Evolutionary conservation across 2,888 invertebrate genomes (phyloP), one percentile per base, ranked within the genome.

Genomic region (Rhimphoctona megacephalus): DNA sequence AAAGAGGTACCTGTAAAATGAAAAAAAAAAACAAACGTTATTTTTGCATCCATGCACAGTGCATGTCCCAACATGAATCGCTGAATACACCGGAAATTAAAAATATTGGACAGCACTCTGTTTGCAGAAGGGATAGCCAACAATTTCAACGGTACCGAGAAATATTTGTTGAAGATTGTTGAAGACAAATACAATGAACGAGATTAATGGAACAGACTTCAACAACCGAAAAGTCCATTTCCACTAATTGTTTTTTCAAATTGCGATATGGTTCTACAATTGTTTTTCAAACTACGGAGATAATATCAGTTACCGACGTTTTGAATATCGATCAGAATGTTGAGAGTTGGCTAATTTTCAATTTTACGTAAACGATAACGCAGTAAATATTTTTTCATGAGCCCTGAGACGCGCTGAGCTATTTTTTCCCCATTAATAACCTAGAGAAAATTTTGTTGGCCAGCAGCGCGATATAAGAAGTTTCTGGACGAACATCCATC

Each of bases 401-500:
- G 19, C 67, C 22, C 9, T 3, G 14, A 43, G 17, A 14, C 3
- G 8, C 11, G 22, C 39, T 11, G 22, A 25, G 14, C 17, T 49
- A 30, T 49, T 49, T 70, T 30, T 30, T 30, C 61, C 14, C 6
- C 17, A 30, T 61, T 57, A 39, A 73, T 39, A 57, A 54, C 22
- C 22, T 17, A 14, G 36, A 39, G 17, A 17, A 57, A 33, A 22
- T 39, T 7, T 25, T n/a, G 25, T 57, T 25, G 36, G 33, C 39
- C 8, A 39, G 11, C 33, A n/a, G 46, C 33, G 30, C 22, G 52
- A 66, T 66, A 76, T 36, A 36, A 52, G 14, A 46, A 77, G n/a
- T 77, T 66, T 64, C 22, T 33, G 30, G 49, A 30, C 43, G 43
- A 74, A 1, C 66, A 57, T 74, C 39, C 73, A 57, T 77, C 77